Conservation (phyloP, 2,113 vertebrate genomes). For the Verasper variegatus region DNA sequence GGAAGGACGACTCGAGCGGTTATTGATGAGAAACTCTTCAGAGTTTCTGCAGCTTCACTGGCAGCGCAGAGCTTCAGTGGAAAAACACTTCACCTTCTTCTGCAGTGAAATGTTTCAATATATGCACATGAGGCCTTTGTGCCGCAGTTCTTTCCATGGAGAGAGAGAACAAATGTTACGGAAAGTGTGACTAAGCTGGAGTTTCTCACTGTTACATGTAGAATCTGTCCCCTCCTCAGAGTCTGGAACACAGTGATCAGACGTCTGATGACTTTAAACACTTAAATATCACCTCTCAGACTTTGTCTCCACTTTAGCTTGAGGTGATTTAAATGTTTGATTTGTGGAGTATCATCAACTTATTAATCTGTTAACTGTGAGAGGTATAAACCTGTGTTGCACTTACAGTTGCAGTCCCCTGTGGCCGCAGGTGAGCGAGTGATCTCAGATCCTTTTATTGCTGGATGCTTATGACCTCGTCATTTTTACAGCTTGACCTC, state of each 20-base stretch:
- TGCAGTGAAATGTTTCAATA: neutral
- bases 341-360: neutral
- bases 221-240: neutral
- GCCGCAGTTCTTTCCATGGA: neutral
- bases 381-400: slow-evolving; percentile 12
- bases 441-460: slow-evolving; percentile 13
- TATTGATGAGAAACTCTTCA: neutral
- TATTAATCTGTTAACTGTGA: neutral
- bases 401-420: slow-evolving; percentile 10
- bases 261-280: neutral
- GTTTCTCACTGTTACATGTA: neutral
- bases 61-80: neutral
- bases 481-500: slow-evolving; percentile 35
- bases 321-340: neutral
- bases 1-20: neutral
- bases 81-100: slow-evolving; percentile 5
- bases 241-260: neutral
- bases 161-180: neutral
- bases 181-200: neutral
- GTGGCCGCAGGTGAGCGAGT: slow-evolving; percentile 12
- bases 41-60: slow-evolving; percentile 1
- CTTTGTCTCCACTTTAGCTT: neutral
- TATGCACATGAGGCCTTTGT: neutral
- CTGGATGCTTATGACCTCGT: slow-evolving; percentile 5
- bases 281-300: neutral